Base-by-base conservation (phyloP, 2,797 vertebrate species). In the Danio choprae region DNA sequence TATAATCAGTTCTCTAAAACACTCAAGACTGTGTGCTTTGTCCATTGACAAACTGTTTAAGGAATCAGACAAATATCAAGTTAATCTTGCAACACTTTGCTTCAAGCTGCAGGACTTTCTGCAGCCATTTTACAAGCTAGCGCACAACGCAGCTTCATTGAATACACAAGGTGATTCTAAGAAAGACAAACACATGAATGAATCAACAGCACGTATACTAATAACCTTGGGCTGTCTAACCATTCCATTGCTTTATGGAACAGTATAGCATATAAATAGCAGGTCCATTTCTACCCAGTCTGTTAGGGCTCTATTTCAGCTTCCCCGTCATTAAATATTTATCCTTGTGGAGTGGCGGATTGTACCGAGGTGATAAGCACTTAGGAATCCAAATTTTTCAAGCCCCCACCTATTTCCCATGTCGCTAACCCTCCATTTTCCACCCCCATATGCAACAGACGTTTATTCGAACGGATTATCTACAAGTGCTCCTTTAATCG, bases 161-260 rank as follows among this genome's bases (percentile, higher is more conserved):
- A 53, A 63, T 46, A 64, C 81, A 86, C 81, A 82, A 85, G 84
- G 65, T 15, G 85, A 84, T 83, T 81, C 84, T 7, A 74, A 76
- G 81, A 88, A 84, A 85, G 84, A 87, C 88, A 51, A 83, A 88
- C 86, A 82, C 83, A 71, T 79, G 18, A 40, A 74, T 70, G 67
- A 79, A 69, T 72, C 68, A 83, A 79, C 75, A 64, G 84, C 88
- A 74, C 89, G 87, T 80, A 83, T 85, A 87, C 93, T 92, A 92
- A 95, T 92, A 95, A 95, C 92, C 92, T 91, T 92, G 91, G 90
- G 92, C 89, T 90, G 88, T 88, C 90, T 91, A 91, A 89, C 88
- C 92, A 89, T 90, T 91, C 90, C 88, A 87, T 87, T 88, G 87
- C 80, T 90, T 89, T 91, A 89, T 90, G 89, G 87, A 91, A 90